phyloP scores from a whole-genome alignment of 1,140 invertebrate genomes.

The Pristionchus pacificus region DNA sequence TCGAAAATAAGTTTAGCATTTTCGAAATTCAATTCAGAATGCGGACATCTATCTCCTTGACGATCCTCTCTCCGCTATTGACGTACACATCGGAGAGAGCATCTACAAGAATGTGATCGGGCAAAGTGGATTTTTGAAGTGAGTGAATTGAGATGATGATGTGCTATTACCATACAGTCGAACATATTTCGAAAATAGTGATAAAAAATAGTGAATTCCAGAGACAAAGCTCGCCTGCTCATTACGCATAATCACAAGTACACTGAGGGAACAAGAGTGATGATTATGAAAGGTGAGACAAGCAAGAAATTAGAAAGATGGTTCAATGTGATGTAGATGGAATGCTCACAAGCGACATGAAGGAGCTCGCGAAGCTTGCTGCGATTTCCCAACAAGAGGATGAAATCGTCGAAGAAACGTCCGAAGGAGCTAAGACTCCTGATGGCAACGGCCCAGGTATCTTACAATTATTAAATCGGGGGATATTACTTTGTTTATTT shows the following conservation, averaged over 20 bases:
- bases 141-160: background rate
- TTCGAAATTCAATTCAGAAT: background rate
- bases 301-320: background rate
- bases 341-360: no score
- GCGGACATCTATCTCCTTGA: slow-evolving; percentile 3
- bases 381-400: no score
- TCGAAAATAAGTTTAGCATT: background rate
- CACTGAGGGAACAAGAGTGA: background rate
- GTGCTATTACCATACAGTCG: background rate
- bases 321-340: background rate
- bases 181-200: no score
- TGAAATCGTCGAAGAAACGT: no score
- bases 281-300: background rate
- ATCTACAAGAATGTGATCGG: background rate
- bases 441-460: no score
- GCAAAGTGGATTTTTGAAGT: background rate
- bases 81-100: background rate
- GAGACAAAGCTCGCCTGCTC: background rate
- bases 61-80: background rate
- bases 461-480: no score
- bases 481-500: no score
- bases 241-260: background rate
- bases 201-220: no score
- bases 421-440: no score
- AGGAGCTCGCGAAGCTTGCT: no score